Conservation (phyloP, 92 coral and sea anemone species). For the Zoanthus sociatus region DNA sequence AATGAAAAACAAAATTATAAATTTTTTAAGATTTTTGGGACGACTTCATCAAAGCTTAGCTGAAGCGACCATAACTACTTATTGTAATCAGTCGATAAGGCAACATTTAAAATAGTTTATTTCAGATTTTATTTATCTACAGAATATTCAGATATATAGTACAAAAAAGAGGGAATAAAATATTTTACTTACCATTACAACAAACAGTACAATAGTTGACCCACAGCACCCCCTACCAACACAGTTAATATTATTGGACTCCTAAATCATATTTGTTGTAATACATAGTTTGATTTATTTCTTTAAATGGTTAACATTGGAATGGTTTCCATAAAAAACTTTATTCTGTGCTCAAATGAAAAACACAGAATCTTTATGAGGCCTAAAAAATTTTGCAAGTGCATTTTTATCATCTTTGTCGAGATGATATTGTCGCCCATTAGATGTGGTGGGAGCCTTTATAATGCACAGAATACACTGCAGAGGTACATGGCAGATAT, state of each 20-base stretch:
- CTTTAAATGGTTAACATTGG: constrained; percentile 20
- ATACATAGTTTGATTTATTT: constrained; percentile 24
- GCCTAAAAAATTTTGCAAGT: neutral
- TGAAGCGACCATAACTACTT: neutral
- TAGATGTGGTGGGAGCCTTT: neutral
- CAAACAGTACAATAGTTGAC: too few relatives aligned
- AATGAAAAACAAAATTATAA: neutral
- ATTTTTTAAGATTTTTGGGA: too few relatives aligned
- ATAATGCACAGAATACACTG: constrained; percentile 2
- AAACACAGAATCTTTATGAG: neutral
- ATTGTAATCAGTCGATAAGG: neutral
- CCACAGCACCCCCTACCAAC: too few relatives aligned
- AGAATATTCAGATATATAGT: neutral
- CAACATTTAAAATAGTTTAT: neutral
- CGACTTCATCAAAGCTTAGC: neutral
- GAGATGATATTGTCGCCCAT: neutral
- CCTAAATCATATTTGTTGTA: neutral
- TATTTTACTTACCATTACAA: neutral
- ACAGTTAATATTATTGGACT: neutral
- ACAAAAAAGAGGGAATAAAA: neutral
- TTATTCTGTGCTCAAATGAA: constrained; percentile 20
- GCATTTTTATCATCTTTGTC: neutral
- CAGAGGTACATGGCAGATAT: neutral
- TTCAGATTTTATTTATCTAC: neutral
- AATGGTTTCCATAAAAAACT: constrained; percentile 14